Evolutionary conservation across 1,140 invertebrate genomes (phyloP).

Genomic region (Drosophila repleta): DNA sequence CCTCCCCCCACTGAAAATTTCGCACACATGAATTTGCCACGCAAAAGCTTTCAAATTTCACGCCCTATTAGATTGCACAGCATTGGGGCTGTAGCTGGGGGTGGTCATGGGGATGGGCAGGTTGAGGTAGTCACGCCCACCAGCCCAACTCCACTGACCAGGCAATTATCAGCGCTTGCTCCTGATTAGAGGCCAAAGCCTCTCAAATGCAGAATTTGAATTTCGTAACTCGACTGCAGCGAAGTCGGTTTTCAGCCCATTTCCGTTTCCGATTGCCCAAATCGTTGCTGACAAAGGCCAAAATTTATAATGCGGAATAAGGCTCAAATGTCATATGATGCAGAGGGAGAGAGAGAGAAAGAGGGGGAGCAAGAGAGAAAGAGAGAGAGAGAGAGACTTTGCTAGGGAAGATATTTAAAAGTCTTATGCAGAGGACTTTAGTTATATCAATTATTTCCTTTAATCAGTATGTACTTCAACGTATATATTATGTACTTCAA

Average conservation of each 20-base stretch:
- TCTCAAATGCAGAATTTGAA: conserved; percentile 5
- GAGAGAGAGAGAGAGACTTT: too few relatives aligned
- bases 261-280: conserved; percentile 37
- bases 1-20: conserved; percentile 3
- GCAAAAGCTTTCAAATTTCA: conserved; percentile 44
- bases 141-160: conserved; percentile 12
- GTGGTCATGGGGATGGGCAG: neutral
- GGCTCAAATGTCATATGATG: neutral
- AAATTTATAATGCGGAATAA: conserved; percentile 1
- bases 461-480: too few relatives aligned
- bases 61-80: conserved; percentile 43
- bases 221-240: conserved; percentile 11
- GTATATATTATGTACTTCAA: too few relatives aligned
- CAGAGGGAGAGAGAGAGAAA: too few relatives aligned
- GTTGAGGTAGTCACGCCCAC: neutral
- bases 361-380: too few relatives aligned
- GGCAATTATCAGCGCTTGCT: conserved; percentile 25
- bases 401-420: too few relatives aligned
- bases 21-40: conserved; percentile 38
- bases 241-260: conserved; percentile 13
- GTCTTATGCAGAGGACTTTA: too few relatives aligned
- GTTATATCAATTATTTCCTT: too few relatives aligned
- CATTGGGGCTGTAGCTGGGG: neutral
- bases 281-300: conserved; percentile 15
- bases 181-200: conserved; percentile 35